Evolutionary conservation across 1,140 invertebrate genomes (phyloP).

Genomic region (Helicoverpa armigera): DNA sequence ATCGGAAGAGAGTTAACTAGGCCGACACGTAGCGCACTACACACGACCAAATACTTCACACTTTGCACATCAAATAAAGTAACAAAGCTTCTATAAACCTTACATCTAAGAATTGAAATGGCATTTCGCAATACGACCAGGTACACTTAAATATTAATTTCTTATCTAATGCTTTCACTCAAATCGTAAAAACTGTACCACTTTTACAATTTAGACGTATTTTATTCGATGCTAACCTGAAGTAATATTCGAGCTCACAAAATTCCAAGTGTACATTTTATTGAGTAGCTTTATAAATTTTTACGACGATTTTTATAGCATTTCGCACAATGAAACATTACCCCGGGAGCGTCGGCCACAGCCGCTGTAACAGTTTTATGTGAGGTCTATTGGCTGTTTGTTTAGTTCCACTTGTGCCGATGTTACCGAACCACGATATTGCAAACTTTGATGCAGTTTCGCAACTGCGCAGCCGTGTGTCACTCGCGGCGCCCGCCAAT

Average conservation of each 20-base stretch:
- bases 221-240: slow-evolving; percentile 56
- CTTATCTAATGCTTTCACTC: slow-evolving; percentile 41
- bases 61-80: not conserved
- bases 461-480: slow-evolving; percentile 18
- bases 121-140: not conserved
- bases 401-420: slow-evolving; percentile 44
- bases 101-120: not conserved
- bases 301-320: slow-evolving; percentile 69
- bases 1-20: slow-evolving; percentile 65
- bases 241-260: slow-evolving; percentile 59
- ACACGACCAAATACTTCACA: slow-evolving; percentile 33
- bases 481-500: slow-evolving; percentile 45
- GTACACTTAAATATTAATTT: slow-evolving; percentile 30
- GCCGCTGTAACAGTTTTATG: slow-evolving; percentile 61
- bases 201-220: slow-evolving; percentile 48
- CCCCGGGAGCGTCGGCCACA: slow-evolving; percentile 44
- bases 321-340: slow-evolving; percentile 71
- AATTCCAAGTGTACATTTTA: slow-evolving; percentile 68
- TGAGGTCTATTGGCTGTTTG: slow-evolving; percentile 56
- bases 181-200: slow-evolving; percentile 48
- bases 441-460: not conserved
- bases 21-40: slow-evolving; percentile 56
- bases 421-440: not conserved
- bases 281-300: slow-evolving; percentile 70
- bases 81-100: not conserved